These are phyloP conservation scores for Oenanthe oenanthe DNA, from an alignment of 2,113 vertebrate genomes.

Conservation along the genomic window DNA sequence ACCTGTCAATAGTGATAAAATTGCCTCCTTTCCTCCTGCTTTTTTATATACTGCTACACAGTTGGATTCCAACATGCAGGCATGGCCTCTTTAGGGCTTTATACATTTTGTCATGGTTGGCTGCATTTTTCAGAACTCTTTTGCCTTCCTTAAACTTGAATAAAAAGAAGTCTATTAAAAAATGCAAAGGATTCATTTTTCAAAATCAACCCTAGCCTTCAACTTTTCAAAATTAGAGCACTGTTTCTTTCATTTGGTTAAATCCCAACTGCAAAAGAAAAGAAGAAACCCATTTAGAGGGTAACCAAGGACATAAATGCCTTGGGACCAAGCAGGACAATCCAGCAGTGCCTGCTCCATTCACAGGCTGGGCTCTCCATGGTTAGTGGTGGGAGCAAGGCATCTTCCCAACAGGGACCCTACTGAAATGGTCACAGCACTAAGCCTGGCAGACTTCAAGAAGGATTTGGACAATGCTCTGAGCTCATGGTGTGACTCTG, in stretches of 20 bases:
- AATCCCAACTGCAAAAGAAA: neutral
- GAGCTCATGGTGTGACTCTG: neutral
- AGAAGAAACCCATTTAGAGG: neutral
- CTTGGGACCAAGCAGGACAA: neutral
- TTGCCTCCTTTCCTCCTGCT: neutral
- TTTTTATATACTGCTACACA: neutral
- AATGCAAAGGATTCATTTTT: conserved; percentile 16
- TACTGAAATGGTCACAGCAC: neutral
- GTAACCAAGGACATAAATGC: neutral
- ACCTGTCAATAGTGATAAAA: neutral
- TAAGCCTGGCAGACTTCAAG: neutral
- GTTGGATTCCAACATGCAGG: neutral
- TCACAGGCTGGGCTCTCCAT: neutral
- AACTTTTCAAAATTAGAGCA: neutral
- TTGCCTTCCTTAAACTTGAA: conserved; percentile 48
- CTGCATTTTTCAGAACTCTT: conserved; percentile 30
- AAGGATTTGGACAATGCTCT: neutral
- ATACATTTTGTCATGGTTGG: neutral
- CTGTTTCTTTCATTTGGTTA: neutral
- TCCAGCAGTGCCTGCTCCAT: neutral
- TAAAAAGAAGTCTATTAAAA: conserved; percentile 33
- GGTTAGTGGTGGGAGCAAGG: neutral
- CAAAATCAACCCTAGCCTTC: neutral
- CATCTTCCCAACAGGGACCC: neutral
- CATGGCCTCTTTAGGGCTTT: neutral